phyloP scores from a whole-genome alignment of 2,113 vertebrate genomes.

The Riparia riparia region DNA sequence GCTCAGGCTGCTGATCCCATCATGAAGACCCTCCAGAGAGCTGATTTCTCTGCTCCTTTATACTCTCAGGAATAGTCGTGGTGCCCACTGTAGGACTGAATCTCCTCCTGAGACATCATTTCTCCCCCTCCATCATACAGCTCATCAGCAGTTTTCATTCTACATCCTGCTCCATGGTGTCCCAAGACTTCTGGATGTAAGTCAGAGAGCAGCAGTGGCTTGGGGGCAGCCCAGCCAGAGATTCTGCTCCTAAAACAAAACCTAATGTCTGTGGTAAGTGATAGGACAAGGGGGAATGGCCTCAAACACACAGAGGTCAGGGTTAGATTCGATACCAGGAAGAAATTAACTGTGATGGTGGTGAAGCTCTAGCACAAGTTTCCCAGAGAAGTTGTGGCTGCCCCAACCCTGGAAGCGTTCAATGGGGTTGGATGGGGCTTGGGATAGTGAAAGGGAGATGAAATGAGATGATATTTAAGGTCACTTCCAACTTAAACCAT shows the following conservation, averaged over 20 bases:
- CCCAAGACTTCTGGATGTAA: neutral
- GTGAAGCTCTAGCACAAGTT: neutral
- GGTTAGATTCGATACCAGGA: neutral
- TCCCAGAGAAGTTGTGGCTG: neutral
- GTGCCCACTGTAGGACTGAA: neutral
- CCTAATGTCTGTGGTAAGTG: neutral
- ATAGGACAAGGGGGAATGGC: neutral
- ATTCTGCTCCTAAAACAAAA: neutral
- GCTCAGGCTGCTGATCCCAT: neutral
- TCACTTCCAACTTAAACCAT: neutral
- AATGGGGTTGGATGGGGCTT: neutral
- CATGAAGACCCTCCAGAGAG: conserved; percentile 11
- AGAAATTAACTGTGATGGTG: neutral
- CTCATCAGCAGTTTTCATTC: neutral
- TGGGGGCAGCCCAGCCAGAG: neutral
- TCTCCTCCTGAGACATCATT: neutral
- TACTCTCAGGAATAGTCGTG: neutral
- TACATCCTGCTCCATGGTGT: neutral
- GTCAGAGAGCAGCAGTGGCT: neutral
- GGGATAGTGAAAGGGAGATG: neutral
- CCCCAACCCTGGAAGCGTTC: neutral
- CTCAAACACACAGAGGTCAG: neutral
- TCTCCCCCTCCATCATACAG: neutral
- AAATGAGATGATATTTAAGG: neutral
- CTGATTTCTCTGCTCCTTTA: neutral